Evolutionary conservation across 2,797 vertebrate genomes (phyloP).

Genomic region (Mallotus villosus): DNA sequence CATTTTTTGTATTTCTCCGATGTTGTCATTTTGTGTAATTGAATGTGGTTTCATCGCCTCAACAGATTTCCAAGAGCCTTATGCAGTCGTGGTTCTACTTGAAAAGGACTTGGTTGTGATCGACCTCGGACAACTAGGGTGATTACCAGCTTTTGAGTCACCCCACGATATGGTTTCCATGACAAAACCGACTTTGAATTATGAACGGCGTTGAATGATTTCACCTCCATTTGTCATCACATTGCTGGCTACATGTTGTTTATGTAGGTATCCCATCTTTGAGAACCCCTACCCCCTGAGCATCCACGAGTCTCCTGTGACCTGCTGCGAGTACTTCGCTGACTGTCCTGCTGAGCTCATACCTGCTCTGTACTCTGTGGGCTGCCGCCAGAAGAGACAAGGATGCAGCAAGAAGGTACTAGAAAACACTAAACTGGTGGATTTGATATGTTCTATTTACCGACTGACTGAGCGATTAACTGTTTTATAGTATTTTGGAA

Average conservation of each 20-base stretch:
- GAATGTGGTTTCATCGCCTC: not conserved
- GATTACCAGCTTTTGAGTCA: constrained; percentile 55
- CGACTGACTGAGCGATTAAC: no score
- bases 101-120: constrained; percentile 98
- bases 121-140: constrained; percentile 98
- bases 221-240: not conserved
- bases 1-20: not conserved
- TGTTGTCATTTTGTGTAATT: not conserved
- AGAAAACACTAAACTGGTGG: not conserved
- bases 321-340: constrained; percentile 96
- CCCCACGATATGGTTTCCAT: not conserved
- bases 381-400: constrained; percentile 93
- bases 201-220: not conserved
- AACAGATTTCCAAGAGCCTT: constrained; percentile 97
- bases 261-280: constrained; percentile 80
- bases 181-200: not conserved
- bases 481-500: no score
- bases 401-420: constrained; percentile 97
- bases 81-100: constrained; percentile 94
- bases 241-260: not conserved
- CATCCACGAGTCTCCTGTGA: constrained; percentile 96
- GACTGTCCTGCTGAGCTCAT: constrained; percentile 96
- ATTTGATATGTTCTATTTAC: no score
- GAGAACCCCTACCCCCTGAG: constrained; percentile 95
- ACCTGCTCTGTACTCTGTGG: constrained; percentile 95